Evolutionary conservation across 2,888 invertebrate species (phyloP).

Genomic region (Caenorhabditis japonica): DNA sequence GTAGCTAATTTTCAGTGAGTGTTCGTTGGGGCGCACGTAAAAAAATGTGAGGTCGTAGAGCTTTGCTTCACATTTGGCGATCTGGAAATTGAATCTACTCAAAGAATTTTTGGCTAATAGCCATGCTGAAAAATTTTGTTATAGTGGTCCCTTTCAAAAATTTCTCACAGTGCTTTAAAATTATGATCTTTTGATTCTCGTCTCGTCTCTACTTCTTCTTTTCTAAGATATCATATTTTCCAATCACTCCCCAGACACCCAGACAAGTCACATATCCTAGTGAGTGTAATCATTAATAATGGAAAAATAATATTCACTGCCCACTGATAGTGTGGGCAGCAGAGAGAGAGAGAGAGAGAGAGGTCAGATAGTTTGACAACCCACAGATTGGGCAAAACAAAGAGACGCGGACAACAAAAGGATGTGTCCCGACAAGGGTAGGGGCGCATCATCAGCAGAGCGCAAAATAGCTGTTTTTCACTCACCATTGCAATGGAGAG

Average conservation of each 20-base stretch:
- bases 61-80: conserved; percentile 22
- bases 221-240: conserved; percentile 1
- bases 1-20: conserved; percentile 18
- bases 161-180: neutral
- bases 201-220: neutral
- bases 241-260: conserved; percentile 13
- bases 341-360: too few relatives aligned
- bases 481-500: conserved; percentile 29
- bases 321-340: too few relatives aligned
- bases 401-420: too few relatives aligned
- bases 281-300: conserved; percentile 11
- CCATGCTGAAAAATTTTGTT: too few relatives aligned
- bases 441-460: too few relatives aligned
- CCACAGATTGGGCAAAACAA: too few relatives aligned
- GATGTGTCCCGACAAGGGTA: too few relatives aligned
- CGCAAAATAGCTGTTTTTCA: neutral
- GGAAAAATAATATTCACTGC: neutral
- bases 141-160: neutral
- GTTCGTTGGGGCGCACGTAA: neutral
- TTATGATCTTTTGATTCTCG: neutral
- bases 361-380: too few relatives aligned
- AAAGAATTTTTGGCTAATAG: too few relatives aligned
- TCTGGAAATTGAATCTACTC: conserved; percentile 5
- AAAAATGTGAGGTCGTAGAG: conserved; percentile 28
- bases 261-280: too few relatives aligned